A percentile compares a stretch with the other conserved stretches of the same genome.
Evolutionary conservation across 2,797 vertebrate genomes (phyloP).

Genomic region (Tragelaphus eurycerus): DNA sequence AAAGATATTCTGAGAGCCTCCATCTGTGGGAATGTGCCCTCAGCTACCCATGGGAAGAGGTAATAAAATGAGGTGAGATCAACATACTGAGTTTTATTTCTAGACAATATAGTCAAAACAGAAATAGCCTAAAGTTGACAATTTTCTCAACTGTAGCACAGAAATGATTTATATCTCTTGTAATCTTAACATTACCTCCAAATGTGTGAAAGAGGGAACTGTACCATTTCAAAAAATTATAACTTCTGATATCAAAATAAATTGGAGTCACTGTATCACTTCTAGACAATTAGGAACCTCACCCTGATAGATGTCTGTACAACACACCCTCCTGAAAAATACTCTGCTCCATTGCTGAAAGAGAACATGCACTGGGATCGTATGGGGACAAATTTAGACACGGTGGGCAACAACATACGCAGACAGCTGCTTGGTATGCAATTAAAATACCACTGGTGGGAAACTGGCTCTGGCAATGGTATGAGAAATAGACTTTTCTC

Average conservation of each 20-base stretch:
- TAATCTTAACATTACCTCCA: constrained; percentile 51
- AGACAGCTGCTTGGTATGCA: constrained; percentile 61
- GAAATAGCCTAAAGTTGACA: constrained; percentile 58
- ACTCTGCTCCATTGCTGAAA: constrained; percentile 1
- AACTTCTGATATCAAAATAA: constrained; percentile 57
- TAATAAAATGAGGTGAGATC: constrained; percentile 63
- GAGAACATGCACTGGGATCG: constrained; percentile 45
- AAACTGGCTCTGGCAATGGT: constrained; percentile 50
- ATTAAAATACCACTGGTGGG: constrained; percentile 73
- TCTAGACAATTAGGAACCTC: constrained; percentile 38
- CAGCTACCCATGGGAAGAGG: constrained; percentile 42
- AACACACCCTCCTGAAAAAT: constrained; percentile 24
- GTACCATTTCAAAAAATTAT: constrained; percentile 1
- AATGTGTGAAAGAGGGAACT: constrained; percentile 56
- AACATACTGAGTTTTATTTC: constrained; percentile 67
- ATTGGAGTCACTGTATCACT: constrained; percentile 16
- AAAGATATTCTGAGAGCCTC: constrained; percentile 23
- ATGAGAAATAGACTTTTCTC: constrained; percentile 12
- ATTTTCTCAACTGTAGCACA: constrained; percentile 41
- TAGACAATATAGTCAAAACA: constrained; percentile 51
- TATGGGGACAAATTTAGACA: constrained; percentile 70
- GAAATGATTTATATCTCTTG: constrained; percentile 50
- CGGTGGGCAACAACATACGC: constrained; percentile 58
- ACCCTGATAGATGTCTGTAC: constrained; percentile 19
- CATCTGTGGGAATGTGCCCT: constrained; percentile 64